phyloP scores from a whole-genome alignment of 2,113 vertebrate species.

The Phalacrocorax aristotelis region DNA sequence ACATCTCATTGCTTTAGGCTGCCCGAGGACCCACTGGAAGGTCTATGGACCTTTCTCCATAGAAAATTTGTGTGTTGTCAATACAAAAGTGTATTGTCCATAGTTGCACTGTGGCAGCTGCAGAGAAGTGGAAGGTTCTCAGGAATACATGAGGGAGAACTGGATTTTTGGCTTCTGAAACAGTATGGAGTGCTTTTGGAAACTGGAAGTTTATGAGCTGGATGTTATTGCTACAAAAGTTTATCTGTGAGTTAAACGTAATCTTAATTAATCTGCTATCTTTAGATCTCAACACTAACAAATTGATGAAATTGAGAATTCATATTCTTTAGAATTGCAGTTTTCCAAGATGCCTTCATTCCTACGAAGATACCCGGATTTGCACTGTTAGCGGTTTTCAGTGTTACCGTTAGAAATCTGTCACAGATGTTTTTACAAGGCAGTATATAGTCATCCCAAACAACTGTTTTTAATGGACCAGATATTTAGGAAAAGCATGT shows the following conservation, averaged over 20 bases:
- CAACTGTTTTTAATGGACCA: constrained; percentile 13
- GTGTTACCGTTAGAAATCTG: not conserved
- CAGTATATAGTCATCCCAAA: not conserved
- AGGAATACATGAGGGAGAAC: constrained; percentile 22
- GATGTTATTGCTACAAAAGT: not conserved
- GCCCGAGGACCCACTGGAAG: constrained; percentile 30
- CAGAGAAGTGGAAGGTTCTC: constrained; percentile 49
- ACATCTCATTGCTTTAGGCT: constrained; percentile 35
- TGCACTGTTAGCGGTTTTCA: not conserved
- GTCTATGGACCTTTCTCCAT: not conserved
- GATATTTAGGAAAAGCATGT: not conserved
- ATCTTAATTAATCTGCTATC: not conserved
- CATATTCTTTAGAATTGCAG: not conserved
- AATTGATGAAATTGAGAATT: not conserved
- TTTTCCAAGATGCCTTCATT: not conserved
- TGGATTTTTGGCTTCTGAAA: constrained; percentile 42
- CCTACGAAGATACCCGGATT: not conserved
- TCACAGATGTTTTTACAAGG: constrained; percentile 17
- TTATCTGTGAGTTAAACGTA: constrained; percentile 15
- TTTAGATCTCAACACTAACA: not conserved
- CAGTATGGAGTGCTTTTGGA: constrained; percentile 6
- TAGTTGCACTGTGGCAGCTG: constrained; percentile 35
- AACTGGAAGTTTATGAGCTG: not conserved
- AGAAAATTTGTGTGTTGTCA: constrained; percentile 18
- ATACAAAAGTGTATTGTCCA: constrained; percentile 1